These are phyloP conservation scores for Eupelmus urozonus DNA, from an alignment of 2,888 invertebrate species.

Conservation along the genomic window DNA sequence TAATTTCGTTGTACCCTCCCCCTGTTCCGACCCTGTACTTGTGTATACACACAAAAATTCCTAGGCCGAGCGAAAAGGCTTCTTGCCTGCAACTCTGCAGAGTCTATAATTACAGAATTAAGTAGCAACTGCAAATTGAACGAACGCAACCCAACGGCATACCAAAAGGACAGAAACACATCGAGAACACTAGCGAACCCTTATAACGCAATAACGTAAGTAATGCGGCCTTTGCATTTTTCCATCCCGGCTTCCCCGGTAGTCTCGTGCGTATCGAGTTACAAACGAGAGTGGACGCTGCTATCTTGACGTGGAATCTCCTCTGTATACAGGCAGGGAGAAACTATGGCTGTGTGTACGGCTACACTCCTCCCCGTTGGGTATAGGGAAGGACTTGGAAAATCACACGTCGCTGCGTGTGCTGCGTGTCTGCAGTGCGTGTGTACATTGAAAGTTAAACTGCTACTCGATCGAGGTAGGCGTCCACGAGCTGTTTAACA, in stretches of 20 bases:
- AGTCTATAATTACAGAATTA: constrained; percentile 66
- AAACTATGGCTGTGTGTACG: constrained; percentile 19
- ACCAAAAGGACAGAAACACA: not conserved
- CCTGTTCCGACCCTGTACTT: too few relatives aligned
- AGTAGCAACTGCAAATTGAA: constrained; percentile 75
- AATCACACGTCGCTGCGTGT: not conserved
- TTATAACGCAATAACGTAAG: constrained; percentile 20
- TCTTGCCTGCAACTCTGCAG: constrained; percentile 72
- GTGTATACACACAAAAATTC: too few relatives aligned
- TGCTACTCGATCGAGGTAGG: not conserved
- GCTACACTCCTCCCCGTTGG: constrained; percentile 2
- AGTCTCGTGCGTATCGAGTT: constrained; percentile 63
- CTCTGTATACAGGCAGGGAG: constrained; percentile 40
- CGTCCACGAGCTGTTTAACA: not conserved
- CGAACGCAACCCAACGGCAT: constrained; percentile 72
- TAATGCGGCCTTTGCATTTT: constrained; percentile 9
- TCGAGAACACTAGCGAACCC: not conserved
- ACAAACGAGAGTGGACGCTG: constrained; percentile 65
- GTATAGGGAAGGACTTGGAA: constrained; percentile 40
- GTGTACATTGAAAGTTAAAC: constrained; percentile 7
- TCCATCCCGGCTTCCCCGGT: constrained; percentile 52
- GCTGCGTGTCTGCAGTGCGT: not conserved
- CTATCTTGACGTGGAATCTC: constrained; percentile 73
- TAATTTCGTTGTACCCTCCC: too few relatives aligned
- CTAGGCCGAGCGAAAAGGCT: too few relatives aligned